Conservation (phyloP, 2,797 vertebrate genomes). For the Ctenopoma multispine region DNA sequence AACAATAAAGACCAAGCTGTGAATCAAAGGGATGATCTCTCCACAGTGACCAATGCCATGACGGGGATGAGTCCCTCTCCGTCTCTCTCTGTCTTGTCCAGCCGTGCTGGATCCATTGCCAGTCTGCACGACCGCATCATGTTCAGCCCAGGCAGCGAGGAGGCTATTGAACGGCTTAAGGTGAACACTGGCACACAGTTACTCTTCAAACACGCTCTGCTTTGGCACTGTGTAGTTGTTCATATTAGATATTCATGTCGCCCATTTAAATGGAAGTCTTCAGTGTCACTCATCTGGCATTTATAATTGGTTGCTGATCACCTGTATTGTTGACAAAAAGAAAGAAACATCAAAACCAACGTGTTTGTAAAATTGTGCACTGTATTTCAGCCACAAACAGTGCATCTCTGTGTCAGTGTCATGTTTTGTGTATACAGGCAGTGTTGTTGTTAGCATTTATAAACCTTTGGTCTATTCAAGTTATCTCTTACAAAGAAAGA, state of each 20-base stretch:
- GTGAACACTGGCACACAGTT: conserved; percentile 71
- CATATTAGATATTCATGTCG: background rate
- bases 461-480: background rate
- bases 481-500: conserved; percentile 4
- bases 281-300: conserved; percentile 5
- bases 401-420: background rate
- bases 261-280: background rate
- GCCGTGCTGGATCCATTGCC: conserved; percentile 93
- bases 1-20: conserved; percentile 87
- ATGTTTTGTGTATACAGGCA: background rate
- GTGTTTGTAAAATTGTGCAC: no score
- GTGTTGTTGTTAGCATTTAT: background rate
- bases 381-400: no score
- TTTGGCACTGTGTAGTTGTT: background rate
- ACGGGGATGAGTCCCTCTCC: conserved; percentile 97
- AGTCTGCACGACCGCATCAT: conserved; percentile 96
- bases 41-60: conserved; percentile 98
- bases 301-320: background rate
- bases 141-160: conserved; percentile 95
- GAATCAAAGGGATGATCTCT: conserved; percentile 94
- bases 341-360: no score
- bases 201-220: background rate
- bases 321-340: no score
- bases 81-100: conserved; percentile 94
- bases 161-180: conserved; percentile 97